A percentile compares a stretch with the other conserved stretches of the same genome.
Conservation (phyloP, 2,113 vertebrate species). For the Gambusia affinis region DNA sequence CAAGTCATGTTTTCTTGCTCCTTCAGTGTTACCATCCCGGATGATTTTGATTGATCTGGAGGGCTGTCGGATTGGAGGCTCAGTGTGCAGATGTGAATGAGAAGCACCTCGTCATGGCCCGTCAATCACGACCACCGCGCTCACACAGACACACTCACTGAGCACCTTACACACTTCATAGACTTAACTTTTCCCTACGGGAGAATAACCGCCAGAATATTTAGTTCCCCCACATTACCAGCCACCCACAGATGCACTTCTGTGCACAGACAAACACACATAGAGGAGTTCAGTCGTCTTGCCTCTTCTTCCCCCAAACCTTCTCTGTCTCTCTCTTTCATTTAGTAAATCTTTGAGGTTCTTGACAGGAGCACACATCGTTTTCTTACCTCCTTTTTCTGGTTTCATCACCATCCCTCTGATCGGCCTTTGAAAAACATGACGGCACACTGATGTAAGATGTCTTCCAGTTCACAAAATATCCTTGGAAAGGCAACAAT, state of each 20-base stretch:
- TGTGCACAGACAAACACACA: slow-evolving; percentile 22
- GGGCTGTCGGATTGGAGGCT: slow-evolving; percentile 58
- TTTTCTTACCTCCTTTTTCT: slow-evolving; percentile 28
- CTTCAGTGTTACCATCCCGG: slow-evolving; percentile 62
- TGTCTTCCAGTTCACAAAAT: slow-evolving; percentile 38
- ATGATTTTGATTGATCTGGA: slow-evolving; percentile 72
- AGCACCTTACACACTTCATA: slow-evolving; percentile 71
- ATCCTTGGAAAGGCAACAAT: slow-evolving; percentile 6
- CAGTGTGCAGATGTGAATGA: slow-evolving; percentile 59
- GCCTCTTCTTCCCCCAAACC: neutral
- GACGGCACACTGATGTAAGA: slow-evolving; percentile 42
- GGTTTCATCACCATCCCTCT: slow-evolving; percentile 44
- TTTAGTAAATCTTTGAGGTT: slow-evolving; percentile 49
- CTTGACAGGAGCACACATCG: slow-evolving; percentile 47
- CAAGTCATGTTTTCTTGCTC: slow-evolving; percentile 67
- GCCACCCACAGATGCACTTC: slow-evolving; percentile 23
- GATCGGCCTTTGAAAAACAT: slow-evolving; percentile 50
- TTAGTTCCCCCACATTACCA: slow-evolving; percentile 71
- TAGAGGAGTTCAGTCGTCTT: slow-evolving; percentile 25
- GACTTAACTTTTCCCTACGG: slow-evolving; percentile 58
- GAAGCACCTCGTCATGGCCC: slow-evolving; percentile 67
- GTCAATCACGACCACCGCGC: slow-evolving; percentile 57
- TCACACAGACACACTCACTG: slow-evolving; percentile 31
- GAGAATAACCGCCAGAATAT: slow-evolving; percentile 69
- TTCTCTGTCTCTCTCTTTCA: slow-evolving; percentile 22